phyloP scores from a whole-genome alignment of 37 sponge, comb jelly and placozoan genomes.

The Chondrosia reniformis region DNA sequence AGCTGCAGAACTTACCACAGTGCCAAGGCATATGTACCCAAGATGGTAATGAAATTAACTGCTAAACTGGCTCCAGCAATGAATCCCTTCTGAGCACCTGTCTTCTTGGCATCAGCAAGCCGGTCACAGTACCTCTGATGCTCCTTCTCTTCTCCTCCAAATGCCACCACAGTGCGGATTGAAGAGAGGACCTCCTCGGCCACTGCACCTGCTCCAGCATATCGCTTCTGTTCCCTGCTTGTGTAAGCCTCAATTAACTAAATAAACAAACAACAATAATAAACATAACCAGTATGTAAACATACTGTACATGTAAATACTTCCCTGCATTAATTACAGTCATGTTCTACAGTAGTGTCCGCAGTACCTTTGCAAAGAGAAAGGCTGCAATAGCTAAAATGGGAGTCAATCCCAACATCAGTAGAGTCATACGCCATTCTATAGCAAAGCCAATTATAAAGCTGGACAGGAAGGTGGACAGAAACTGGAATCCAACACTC shows the following conservation, averaged over 20 bases:
- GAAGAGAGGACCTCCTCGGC: slow-evolving; percentile 91
- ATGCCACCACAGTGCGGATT: slow-evolving; percentile 86
- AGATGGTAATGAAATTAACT: slow-evolving; percentile 42
- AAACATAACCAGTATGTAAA: too few species aligned
- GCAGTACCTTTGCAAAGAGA: slow-evolving; percentile 7
- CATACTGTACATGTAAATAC: too few species aligned
- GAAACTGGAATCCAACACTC: slow-evolving; percentile 55
- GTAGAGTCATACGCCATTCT: slow-evolving; percentile 86
- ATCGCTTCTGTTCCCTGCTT: slow-evolving; percentile 69
- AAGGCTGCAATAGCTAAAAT: slow-evolving; percentile 39
- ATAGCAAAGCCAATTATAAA: slow-evolving; percentile 64
- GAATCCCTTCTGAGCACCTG: slow-evolving; percentile 60
- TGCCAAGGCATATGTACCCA: slow-evolving; percentile 36
- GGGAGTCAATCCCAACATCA: slow-evolving; percentile 69
- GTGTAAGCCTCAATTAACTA: too few species aligned
- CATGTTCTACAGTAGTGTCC: too few species aligned
- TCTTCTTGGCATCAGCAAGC: slow-evolving; percentile 34
- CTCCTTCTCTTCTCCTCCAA: slow-evolving; percentile 82
- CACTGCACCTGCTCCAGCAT: slow-evolving; percentile 86
- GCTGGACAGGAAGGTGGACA: slow-evolving; percentile 68
- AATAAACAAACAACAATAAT: too few species aligned
- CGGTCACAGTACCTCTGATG: slow-evolving; percentile 24
- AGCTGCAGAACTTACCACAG: too few species aligned
- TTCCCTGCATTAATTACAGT: too few species aligned
- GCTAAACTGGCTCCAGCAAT: slow-evolving; percentile 35